These are phyloP conservation scores for Pygoscelis adeliae DNA, from an alignment of 2,113 vertebrate genomes.

Conservation along the genomic window DNA sequence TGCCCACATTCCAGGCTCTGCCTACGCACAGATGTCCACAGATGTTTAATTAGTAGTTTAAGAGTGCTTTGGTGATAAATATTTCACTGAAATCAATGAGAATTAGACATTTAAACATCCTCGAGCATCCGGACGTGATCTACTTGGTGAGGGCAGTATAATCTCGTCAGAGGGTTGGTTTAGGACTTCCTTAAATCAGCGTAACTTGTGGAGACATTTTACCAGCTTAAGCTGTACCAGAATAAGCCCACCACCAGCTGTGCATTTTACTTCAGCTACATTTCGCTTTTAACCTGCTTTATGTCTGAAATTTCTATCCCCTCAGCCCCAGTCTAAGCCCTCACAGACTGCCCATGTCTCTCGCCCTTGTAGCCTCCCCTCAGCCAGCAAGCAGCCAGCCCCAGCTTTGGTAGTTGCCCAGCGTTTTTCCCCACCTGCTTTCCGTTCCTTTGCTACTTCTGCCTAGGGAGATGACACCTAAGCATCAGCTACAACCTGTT, in stretches of 20 bases:
- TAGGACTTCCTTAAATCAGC: background rate
- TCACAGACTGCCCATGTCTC: background rate
- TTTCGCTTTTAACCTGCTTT: background rate
- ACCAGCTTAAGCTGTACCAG: background rate
- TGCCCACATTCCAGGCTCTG: background rate
- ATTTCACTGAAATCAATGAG: background rate
- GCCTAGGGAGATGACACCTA: background rate
- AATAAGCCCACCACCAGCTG: background rate
- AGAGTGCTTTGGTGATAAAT: background rate
- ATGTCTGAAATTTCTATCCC: background rate
- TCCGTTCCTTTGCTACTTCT: background rate
- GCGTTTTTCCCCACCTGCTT: background rate
- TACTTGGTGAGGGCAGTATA: background rate
- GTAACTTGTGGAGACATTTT: background rate
- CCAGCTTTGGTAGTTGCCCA: background rate
- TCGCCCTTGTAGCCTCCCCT: background rate
- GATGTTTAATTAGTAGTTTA: background rate
- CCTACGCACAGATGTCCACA: background rate
- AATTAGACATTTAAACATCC: background rate
- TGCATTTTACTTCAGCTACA: background rate
- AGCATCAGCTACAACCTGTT: background rate
- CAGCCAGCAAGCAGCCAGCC: background rate
- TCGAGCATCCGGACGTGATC: background rate
- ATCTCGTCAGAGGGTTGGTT: background rate
- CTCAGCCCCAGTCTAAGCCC: background rate